Evolutionary conservation across 2,888 invertebrate genomes (phyloP).

Genomic region (Tinea trinotella): DNA sequence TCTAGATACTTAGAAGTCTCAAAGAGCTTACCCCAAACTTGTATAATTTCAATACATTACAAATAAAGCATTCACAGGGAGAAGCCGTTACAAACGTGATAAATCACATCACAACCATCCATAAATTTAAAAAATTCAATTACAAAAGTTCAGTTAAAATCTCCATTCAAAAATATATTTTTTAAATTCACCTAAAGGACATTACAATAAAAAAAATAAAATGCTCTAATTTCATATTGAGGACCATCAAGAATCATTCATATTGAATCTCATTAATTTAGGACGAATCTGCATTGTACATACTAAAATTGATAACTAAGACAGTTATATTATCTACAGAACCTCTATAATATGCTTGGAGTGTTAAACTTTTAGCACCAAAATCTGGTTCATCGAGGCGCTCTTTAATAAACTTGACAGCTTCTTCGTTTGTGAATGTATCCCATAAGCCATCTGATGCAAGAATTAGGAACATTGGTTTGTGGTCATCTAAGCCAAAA

Average conservation of each 20-base stretch:
- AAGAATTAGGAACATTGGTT: constrained; percentile 90
- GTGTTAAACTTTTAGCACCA: constrained; percentile 92
- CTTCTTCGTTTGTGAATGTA: constrained; percentile 95
- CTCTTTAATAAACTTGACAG: constrained; percentile 89
- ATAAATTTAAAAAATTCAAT: constrained; percentile 43
- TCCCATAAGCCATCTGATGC: constrained; percentile 98
- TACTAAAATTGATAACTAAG: constrained; percentile 83
- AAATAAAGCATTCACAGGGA: neutral
- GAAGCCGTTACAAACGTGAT: neutral
- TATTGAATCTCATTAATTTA: neutral
- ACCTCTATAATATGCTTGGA: constrained; percentile 92
- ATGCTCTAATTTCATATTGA: neutral
- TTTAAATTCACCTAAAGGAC: constrained; percentile 21
- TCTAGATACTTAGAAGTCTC: too few relatives aligned
- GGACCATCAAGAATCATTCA: too few relatives aligned
- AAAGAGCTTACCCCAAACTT: too few relatives aligned
- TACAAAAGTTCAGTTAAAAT: constrained; percentile 22
- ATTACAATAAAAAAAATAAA: neutral
- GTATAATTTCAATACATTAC: neutral
- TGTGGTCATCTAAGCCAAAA: constrained; percentile 88
- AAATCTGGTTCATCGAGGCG: constrained; percentile 87
- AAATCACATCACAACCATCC: constrained; percentile 54
- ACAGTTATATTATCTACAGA: constrained; percentile 97
- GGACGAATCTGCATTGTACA: neutral
- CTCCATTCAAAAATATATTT: constrained; percentile 34